Percentiles rank a stretch among this genome's conserved stretches.
These are phyloP conservation scores for Cyprinodon tularosa DNA, from an alignment of 2,113 vertebrate genomes.

Conservation along the genomic window DNA sequence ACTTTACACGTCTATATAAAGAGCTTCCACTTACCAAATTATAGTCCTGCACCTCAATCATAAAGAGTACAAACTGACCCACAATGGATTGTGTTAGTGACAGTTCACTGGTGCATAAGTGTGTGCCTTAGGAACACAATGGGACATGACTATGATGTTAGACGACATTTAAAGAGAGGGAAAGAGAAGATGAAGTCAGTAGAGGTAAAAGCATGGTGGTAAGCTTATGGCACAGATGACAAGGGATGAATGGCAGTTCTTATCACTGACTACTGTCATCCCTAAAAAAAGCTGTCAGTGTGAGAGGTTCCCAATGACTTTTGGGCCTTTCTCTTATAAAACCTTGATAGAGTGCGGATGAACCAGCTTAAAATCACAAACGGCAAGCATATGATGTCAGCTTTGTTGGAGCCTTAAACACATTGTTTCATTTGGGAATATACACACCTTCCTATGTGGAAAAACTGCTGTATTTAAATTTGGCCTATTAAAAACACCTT, in stretches of 20 bases:
- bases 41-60: conserved; percentile 5
- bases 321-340: conserved; percentile 54
- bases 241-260: conserved; percentile 46
- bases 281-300: conserved; percentile 52
- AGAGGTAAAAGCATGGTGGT: conserved; percentile 20
- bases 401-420: neutral
- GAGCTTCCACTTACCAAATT: neutral
- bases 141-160: conserved; percentile 46
- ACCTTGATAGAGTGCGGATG: conserved; percentile 25
- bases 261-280: conserved; percentile 60
- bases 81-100: conserved; percentile 19
- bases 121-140: conserved; percentile 47
- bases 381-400: conserved; percentile 12
- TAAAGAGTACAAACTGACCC: conserved; percentile 39
- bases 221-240: conserved; percentile 36
- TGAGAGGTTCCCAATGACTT: conserved; percentile 52
- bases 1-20: neutral
- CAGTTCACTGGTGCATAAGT: conserved; percentile 27
- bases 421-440: too few species aligned
- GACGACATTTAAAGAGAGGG: conserved; percentile 64
- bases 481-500: too few species aligned
- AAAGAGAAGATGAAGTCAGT: conserved; percentile 20
- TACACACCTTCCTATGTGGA: too few species aligned
- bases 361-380: conserved; percentile 30
- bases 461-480: too few species aligned